phyloP scores from a whole-genome alignment of 2,113 vertebrate species.

The Sturnira hondurensis region DNA sequence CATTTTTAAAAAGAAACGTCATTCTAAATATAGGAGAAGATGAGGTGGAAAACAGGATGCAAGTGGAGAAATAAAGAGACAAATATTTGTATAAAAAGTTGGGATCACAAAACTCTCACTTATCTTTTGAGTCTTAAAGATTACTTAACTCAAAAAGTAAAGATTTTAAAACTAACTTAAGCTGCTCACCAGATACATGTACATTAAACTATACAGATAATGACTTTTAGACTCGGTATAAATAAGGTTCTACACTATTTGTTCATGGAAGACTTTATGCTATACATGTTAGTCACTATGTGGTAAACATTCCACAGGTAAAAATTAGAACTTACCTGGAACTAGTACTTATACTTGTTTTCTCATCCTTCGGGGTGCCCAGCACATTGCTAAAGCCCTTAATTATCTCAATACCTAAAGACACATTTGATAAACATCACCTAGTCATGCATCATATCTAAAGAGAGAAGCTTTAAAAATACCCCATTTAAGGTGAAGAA shows the following conservation, averaged over 20 bases:
- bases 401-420: neutral
- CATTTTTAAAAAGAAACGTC: neutral
- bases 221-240: neutral
- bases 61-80: neutral
- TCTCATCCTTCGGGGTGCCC: neutral
- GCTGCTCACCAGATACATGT: neutral
- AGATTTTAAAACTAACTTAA: neutral
- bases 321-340: neutral
- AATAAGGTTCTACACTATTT: neutral
- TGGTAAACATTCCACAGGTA: neutral
- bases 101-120: neutral
- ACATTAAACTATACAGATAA: neutral
- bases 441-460: neutral
- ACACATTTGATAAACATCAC: neutral
- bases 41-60: neutral
- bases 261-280: neutral
- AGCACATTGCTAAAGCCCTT: neutral
- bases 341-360: neutral
- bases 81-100: neutral
- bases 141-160: neutral
- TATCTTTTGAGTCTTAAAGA: neutral
- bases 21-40: neutral
- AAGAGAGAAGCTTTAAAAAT: neutral
- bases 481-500: neutral
- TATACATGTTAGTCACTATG: neutral